A percentile compares a stretch with the other conserved stretches of the same genome.
These are phyloP conservation scores for Drosophila seguyi DNA, from an alignment of 1,140 invertebrate species.

Conservation along the genomic window DNA sequence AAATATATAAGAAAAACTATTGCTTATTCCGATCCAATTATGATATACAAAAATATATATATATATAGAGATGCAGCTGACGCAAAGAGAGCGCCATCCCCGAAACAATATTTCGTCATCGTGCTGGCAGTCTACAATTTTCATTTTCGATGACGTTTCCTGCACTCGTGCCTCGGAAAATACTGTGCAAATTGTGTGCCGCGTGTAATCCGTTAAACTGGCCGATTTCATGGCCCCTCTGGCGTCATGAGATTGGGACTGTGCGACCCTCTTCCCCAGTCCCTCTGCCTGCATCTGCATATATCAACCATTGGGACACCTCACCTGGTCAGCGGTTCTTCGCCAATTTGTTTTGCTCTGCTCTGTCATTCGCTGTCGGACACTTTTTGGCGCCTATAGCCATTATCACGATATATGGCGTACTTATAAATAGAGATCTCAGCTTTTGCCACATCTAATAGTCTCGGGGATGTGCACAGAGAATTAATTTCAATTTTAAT, in stretches of 20 bases:
- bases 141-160: conserved; percentile 47
- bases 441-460: conserved; percentile 25
- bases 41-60: conserved; percentile 14
- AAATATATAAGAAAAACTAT: conserved; percentile 8
- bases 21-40: conserved; percentile 32
- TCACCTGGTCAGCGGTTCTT: conserved; percentile 54
- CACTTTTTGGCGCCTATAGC: conserved; percentile 45
- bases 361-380: conserved; percentile 50
- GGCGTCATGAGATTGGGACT: conserved; percentile 54
- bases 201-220: conserved; percentile 62
- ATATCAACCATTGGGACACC: conserved; percentile 32
- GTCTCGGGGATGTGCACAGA: not conserved
- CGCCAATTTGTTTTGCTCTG: conserved; percentile 47
- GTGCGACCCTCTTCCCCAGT: not conserved
- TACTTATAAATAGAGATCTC: conserved; percentile 41
- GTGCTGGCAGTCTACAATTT: conserved; percentile 10
- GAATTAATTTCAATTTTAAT: conserved; percentile 6
- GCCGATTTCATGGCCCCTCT: conserved; percentile 62
- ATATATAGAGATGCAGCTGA: conserved; percentile 48
- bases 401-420: conserved; percentile 13
- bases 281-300: not conserved
- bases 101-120: conserved; percentile 20
- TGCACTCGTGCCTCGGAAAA: conserved; percentile 42
- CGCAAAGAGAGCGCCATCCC: conserved; percentile 50
- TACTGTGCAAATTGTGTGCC: conserved; percentile 26